phyloP scores from a whole-genome alignment of 2,113 vertebrate species.

The Aphelocoma coerulescens region DNA sequence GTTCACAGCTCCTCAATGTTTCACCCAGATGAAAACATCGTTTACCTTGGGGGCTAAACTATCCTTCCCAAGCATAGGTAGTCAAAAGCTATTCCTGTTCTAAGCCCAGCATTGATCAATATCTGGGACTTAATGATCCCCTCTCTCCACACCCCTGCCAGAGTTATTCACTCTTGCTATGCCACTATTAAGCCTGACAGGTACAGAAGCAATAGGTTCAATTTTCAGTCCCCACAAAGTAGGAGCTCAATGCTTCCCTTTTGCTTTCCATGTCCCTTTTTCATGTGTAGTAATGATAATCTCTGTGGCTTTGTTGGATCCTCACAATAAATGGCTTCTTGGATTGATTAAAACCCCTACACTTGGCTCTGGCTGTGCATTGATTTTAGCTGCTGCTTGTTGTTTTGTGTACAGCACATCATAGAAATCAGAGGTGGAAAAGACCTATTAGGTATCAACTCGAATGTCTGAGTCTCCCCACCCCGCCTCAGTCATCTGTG shows the following conservation, averaged over 20 bases:
- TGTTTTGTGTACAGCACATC: conserved; percentile 53
- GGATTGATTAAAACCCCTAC: conserved; percentile 61
- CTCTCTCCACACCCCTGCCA: not conserved
- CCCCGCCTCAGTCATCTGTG: not conserved
- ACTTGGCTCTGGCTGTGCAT: conserved; percentile 39
- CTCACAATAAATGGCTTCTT: conserved; percentile 41
- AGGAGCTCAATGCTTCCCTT: conserved; percentile 4
- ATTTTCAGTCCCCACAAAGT: not conserved
- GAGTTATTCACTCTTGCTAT: not conserved
- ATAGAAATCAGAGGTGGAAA: conserved; percentile 58
- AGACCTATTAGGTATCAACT: conserved; percentile 42
- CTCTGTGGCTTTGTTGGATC: conserved; percentile 53
- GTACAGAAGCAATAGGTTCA: not conserved
- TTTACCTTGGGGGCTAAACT: not conserved
- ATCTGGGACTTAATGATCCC: not conserved
- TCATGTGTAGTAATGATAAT: conserved; percentile 37
- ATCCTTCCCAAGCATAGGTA: not conserved
- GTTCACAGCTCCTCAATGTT: not conserved
- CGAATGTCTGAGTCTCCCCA: not conserved
- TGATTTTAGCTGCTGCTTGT: conserved; percentile 50
- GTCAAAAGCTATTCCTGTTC: not conserved
- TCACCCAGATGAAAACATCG: not conserved
- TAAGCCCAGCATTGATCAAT: not conserved
- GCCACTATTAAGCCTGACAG: not conserved
- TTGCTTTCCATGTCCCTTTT: not conserved